Evolutionary conservation across 2,888 invertebrate genomes (phyloP), one percentile per base, ranked within the genome.

Genomic region (Eueremaeus valkanovi): DNA sequence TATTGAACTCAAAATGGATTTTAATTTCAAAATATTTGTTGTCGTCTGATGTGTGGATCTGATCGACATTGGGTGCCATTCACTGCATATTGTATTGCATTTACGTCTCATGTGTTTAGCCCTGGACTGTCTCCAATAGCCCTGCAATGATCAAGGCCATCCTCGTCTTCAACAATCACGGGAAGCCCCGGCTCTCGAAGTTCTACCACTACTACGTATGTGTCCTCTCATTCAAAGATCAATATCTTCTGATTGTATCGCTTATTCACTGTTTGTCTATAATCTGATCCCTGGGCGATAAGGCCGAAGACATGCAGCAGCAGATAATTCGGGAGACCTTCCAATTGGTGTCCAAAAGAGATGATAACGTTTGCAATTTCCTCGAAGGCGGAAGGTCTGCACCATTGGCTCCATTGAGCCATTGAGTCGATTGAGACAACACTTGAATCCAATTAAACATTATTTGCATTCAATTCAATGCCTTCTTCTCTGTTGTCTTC

Each of bases 311-410:
- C 82, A 92, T 96, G 90, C 99, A 99, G 82, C 99, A 99, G 82
- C 96, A 98, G 85, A 99, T 99, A 79, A 94, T 99, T 78, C 93
- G 97, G 82, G 99, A 99, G 86, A 99, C 98, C 36, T 99, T 99
- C 84, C 98, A 99, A 82, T 85, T 99, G 78, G 98, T 99, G 0
- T 98, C 98, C 0, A 99, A 98, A 83, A 86, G 99, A 78, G 99
- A 99, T 83, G 99, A 99, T 83, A 98, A 98, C 86, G 98, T 99
- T 0, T 99, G 99, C 84, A 99, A 99, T 86, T 99, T 99, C 85
- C 86, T 99, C 72, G 99, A 99, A 86, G 98, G 98, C 58, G 97
- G 97, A 83, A 94, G 92, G 94, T 94, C 85, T 82, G 82, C 81
- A 6, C 33, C 27, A 45, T n/a, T n/a, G n/a, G n/a, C n/a, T n/a